Conservation (phyloP, 2,113 vertebrate species). For the Thunnus maccoyii region DNA sequence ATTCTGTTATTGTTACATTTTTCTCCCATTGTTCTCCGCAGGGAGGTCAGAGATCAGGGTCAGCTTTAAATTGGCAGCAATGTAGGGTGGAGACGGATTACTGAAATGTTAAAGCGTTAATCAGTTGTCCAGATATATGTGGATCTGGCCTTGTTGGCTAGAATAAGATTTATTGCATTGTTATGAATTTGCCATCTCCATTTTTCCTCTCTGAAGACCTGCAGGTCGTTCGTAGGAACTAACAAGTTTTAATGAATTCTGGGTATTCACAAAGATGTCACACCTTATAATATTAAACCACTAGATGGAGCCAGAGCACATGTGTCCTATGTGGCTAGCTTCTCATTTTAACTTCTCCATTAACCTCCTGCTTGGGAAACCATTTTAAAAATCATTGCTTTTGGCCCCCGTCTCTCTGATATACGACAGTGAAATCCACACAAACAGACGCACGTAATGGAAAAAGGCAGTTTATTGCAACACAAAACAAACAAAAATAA, state of each 20-base stretch:
- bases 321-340: background rate
- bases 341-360: background rate
- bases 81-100: no score
- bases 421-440: background rate
- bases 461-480: slow-evolving; percentile 82
- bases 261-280: background rate
- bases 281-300: slow-evolving; percentile 19
- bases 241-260: background rate
- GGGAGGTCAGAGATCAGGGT: no score
- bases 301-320: slow-evolving; percentile 65
- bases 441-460: slow-evolving; percentile 57
- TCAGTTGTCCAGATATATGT: no score
- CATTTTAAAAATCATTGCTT: background rate
- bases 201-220: background rate
- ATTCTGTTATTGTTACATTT: no score
- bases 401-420: background rate
- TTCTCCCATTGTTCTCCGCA: no score
- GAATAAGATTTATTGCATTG: background rate
- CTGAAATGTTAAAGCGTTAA: background rate
- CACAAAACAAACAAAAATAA: slow-evolving; percentile 58
- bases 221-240: background rate
- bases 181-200: background rate
- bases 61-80: no score
- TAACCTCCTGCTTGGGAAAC: background rate
- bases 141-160: background rate